Evolutionary conservation across 2,888 invertebrate genomes (phyloP).

Genomic region (Tricholauxania praeusta): DNA sequence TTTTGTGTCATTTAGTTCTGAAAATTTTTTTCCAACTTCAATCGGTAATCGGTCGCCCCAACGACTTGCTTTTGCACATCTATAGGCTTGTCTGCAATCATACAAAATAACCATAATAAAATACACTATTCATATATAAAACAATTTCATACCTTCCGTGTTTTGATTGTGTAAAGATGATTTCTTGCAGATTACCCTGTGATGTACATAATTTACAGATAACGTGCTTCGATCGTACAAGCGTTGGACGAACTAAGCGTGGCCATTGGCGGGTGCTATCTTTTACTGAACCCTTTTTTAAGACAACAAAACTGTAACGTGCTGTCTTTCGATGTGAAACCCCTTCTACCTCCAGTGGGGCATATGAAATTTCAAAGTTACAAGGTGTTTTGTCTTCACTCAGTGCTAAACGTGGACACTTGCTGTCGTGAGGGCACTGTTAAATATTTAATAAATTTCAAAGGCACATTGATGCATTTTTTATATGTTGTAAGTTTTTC

Average conservation of each 20-base stretch:
- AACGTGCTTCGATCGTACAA: slow-evolving; percentile 78
- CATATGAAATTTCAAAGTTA: slow-evolving; percentile 78
- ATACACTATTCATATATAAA: neutral
- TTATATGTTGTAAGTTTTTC: no score
- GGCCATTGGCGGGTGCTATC: slow-evolving; percentile 77
- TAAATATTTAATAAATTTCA: slow-evolving; percentile 29
- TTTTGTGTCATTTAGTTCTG: slow-evolving; percentile 27
- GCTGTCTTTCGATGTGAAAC: slow-evolving; percentile 69
- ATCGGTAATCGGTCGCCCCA: slow-evolving; percentile 88
- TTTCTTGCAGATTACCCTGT: slow-evolving; percentile 79
- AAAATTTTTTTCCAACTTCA: slow-evolving; percentile 62
- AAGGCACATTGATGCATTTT: no score
- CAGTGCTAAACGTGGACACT: slow-evolving; percentile 77
- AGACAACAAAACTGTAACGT: slow-evolving; percentile 82
- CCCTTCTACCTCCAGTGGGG: slow-evolving; percentile 70
- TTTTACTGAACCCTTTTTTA: slow-evolving; percentile 78
- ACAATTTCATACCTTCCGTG: slow-evolving; percentile 75
- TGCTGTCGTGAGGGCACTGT: slow-evolving; percentile 84
- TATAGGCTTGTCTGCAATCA: slow-evolving; percentile 73
- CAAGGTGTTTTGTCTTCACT: slow-evolving; percentile 77
- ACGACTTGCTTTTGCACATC: slow-evolving; percentile 78
- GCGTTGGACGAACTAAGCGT: slow-evolving; percentile 79
- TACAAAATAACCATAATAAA: slow-evolving; percentile 16
- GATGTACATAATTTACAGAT: slow-evolving; percentile 84
- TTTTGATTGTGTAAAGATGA: slow-evolving; percentile 81